Evolutionary conservation across 2,797 vertebrate genomes (phyloP).

Genomic region (Harpagifer antarcticus): DNA sequence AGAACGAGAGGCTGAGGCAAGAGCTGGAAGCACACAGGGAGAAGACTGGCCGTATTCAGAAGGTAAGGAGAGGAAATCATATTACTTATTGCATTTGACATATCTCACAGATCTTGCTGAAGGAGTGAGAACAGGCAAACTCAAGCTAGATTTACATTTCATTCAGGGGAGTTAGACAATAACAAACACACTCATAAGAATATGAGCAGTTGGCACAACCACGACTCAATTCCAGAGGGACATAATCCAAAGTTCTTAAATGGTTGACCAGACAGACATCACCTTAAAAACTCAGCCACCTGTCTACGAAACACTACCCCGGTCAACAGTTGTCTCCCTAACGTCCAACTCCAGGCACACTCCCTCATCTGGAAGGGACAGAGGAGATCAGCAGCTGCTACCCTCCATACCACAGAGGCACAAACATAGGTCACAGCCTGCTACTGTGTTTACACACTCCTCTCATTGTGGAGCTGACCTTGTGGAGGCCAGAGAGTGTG

Average conservation of each 20-base stretch:
- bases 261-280: slow-evolving; percentile 15
- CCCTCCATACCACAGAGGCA: slow-evolving; percentile 62
- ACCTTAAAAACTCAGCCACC: slow-evolving; percentile 48
- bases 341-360: slow-evolving; percentile 57
- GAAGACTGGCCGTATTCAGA: slow-evolving; percentile 91
- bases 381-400: slow-evolving; percentile 76
- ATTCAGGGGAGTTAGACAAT: not conserved
- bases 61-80: slow-evolving; percentile 83
- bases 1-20: slow-evolving; percentile 92
- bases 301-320: slow-evolving; percentile 73
- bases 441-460: slow-evolving; percentile 78
- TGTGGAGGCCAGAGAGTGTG: slow-evolving; percentile 47
- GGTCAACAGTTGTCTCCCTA: slow-evolving; percentile 66
- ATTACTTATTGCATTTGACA: not conserved
- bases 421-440: slow-evolving; percentile 70
- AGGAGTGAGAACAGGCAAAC: not conserved
- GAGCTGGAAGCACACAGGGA: slow-evolving; percentile 90
- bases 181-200: not conserved
- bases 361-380: slow-evolving; percentile 69
- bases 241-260: slow-evolving; percentile 5
- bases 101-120: not conserved
- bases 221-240: not conserved
- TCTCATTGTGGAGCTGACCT: slow-evolving; percentile 73
- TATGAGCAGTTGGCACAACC: not conserved
- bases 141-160: not conserved